These are phyloP conservation scores for Venusia cambrica DNA, from an alignment of 2,888 invertebrate species.

Conservation along the genomic window DNA sequence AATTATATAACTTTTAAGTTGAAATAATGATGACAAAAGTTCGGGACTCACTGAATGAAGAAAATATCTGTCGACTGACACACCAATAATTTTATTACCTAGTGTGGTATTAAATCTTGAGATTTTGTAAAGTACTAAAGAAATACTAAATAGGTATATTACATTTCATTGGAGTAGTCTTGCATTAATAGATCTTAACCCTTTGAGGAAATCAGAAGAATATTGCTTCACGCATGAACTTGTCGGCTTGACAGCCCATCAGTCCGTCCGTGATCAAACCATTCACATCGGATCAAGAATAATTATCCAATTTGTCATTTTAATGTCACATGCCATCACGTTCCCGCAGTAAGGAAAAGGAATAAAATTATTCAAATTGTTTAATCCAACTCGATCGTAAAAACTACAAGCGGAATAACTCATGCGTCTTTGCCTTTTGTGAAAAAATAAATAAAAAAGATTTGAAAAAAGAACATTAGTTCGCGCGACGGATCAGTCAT, in stretches of 20 bases:
- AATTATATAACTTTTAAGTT: no score
- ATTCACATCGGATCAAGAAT: constrained; percentile 75
- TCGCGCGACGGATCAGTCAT: constrained; percentile 75
- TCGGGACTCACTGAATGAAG: no score
- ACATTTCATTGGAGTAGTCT: no score
- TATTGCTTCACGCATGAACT: constrained; percentile 45
- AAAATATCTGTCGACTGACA: no score
- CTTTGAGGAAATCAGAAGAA: constrained; percentile 28
- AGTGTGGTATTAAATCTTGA: no score
- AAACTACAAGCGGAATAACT: constrained; percentile 77
- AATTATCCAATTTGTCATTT: constrained; percentile 80
- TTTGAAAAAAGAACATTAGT: constrained; percentile 74
- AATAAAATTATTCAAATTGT: constrained; percentile 69
- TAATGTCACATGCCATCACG: constrained; percentile 81
- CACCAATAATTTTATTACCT: no score
- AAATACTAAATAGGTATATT: constrained; percentile 1
- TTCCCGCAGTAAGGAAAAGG: constrained; percentile 49
- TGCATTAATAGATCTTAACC: no score
- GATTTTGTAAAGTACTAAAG: no score
- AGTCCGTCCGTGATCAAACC: constrained; percentile 61
- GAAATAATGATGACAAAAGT: no score
- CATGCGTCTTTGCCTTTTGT: constrained; percentile 72
- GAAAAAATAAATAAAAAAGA: constrained; percentile 62
- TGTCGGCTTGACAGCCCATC: constrained; percentile 57
- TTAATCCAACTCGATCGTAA: constrained; percentile 75